Base-by-base conservation (phyloP, 1,140 invertebrate genomes). In the Alviniconcha marisindica region DNA sequence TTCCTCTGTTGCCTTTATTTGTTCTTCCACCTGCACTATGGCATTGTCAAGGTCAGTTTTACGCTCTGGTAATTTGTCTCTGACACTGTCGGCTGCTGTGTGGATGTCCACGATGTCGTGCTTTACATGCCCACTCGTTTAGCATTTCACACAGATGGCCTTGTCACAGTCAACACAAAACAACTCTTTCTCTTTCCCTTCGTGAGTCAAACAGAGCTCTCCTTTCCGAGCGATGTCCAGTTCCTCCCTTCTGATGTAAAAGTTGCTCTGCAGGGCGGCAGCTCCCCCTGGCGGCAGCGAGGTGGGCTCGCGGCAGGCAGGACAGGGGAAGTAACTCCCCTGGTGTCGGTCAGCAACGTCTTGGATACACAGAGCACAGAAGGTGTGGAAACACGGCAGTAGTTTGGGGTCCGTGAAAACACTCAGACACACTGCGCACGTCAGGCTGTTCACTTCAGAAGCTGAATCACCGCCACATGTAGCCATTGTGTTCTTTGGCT, bases 351-450 rank as follows among this genome's bases (percentile, higher is more conserved):
- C 10, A 0, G 42, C 40, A 5, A 74, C 3, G 2, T 44, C 24
- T 2, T 42, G 4, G 38, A 74, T 21, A 31, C 71, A 74, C 4
- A 28, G 15, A 4, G 3, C 15, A 24, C 71, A 74, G 42, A 74
- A 74, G 15, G 71, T 74, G 71, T 74, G 71, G 71, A 18, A 12
- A 28, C 71, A 74, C 24, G 71, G 71, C 21, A 74, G 71, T 5
- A 74, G 12, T n/a, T 74, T 74, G 21, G 71, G 71, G 18, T 3
- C 2, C 21, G 42, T 12, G 71, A 42, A 74, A 44, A 28, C 31
- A 14, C 44, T 24, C 24, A 42, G 36, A 12, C 71, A 74, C 38
- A 74, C 18, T 24, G 38, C 15, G 42, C 71, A 74, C 56, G 56
- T 60, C n/a, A 60, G n/a, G n/a, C n/a, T n/a, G n/a, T n/a, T n/a